Percentiles rank a stretch among this genome's conserved stretches.
Evolutionary conservation across 2,888 invertebrate genomes (phyloP).

Genomic region (Drosophila putrida): DNA sequence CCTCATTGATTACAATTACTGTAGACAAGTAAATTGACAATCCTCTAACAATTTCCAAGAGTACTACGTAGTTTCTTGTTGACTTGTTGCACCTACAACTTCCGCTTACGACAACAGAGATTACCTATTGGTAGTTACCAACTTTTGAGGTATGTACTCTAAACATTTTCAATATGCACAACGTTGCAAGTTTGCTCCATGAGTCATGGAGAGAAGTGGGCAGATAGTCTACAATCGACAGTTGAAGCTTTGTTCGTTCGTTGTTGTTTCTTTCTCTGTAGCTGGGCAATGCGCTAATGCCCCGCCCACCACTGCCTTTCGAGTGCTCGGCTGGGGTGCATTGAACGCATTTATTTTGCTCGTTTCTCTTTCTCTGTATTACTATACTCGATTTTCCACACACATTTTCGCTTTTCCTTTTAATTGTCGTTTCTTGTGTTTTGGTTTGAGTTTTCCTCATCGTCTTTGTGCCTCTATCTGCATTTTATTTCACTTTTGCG

Average conservation of each 20-base stretch:
- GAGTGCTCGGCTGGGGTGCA: conserved; percentile 52
- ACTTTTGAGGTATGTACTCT: conserved; percentile 23
- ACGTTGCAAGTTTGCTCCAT: conserved; percentile 40
- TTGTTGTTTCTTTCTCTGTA: background rate
- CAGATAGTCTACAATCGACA: conserved; percentile 7
- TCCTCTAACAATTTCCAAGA: conserved; percentile 20
- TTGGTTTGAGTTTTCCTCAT: conserved; percentile 52
- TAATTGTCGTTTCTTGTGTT: conserved; percentile 70
- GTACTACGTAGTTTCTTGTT: conserved; percentile 46
- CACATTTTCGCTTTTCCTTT: conserved; percentile 70
- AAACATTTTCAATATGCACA: conserved; percentile 42
- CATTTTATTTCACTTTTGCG: conserved; percentile 65
- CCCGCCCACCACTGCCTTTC: conserved; percentile 35
- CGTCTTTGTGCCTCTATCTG: conserved; percentile 1
- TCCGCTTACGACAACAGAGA: conserved; percentile 58
- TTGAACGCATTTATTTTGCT: conserved; percentile 68
- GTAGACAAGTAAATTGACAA: conserved; percentile 5
- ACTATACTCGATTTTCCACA: conserved; percentile 60
- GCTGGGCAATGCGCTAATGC: conserved; percentile 4
- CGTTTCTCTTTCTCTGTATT: conserved; percentile 43
- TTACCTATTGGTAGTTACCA: conserved; percentile 29
- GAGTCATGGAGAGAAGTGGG: conserved; percentile 42
- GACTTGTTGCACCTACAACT: conserved; percentile 67
- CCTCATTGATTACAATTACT: background rate
- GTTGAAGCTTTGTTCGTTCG: conserved; percentile 12